Conservation (phyloP, 2,113 vertebrate genomes). For the Daphoenositta chrysoptera region DNA sequence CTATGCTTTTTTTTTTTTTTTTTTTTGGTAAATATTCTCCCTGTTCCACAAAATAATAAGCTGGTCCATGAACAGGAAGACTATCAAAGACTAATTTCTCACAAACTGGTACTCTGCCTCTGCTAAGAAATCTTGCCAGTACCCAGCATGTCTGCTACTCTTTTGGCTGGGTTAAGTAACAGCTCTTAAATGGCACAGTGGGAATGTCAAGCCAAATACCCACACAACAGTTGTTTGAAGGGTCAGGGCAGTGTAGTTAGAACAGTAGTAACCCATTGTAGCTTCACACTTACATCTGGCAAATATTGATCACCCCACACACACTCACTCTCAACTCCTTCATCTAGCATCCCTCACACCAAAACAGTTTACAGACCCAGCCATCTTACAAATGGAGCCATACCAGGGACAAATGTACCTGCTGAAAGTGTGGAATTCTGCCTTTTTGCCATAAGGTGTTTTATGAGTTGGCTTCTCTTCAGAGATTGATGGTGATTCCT, state of each 20-base stretch:
- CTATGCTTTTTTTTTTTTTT: neutral
- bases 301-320: neutral
- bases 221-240: neutral
- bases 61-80: neutral
- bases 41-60: neutral
- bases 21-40: neutral
- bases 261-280: neutral
- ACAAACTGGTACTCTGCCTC: neutral
- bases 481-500: conserved; percentile 74
- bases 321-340: neutral
- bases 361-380: neutral
- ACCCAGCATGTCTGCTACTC: neutral
- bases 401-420: conserved; percentile 63
- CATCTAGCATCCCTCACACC: neutral
- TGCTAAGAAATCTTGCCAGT: neutral
- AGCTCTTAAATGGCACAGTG: neutral
- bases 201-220: neutral
- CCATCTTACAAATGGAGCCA: neutral
- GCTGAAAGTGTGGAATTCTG: conserved; percentile 67
- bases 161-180: neutral
- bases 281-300: neutral
- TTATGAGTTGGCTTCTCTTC: conserved; percentile 48
- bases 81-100: neutral
- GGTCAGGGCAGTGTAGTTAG: neutral
- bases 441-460: neutral